Percentiles rank a stretch among this genome's conserved stretches.
Conservation (phyloP, 2,888 invertebrate species). For the Leucophenga maculata region DNA sequence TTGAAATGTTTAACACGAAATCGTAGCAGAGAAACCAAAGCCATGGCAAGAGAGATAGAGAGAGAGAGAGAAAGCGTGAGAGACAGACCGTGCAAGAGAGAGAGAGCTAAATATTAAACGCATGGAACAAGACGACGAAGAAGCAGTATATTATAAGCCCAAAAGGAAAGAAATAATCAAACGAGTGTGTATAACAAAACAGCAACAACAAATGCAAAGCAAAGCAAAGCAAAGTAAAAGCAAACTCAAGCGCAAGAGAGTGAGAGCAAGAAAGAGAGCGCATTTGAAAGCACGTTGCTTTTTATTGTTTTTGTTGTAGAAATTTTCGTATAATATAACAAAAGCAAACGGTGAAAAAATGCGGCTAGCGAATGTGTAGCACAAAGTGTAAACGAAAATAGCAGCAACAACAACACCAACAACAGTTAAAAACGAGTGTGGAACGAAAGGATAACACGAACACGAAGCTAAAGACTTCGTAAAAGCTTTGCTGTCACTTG, state of each 20-base stretch:
- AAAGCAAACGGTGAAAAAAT: slow-evolving; percentile 1
- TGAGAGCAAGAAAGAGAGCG: neutral
- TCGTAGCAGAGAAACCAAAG: neutral
- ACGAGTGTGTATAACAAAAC: slow-evolving; percentile 16
- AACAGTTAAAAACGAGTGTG: neutral
- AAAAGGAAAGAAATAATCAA: neutral
- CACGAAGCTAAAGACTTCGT: neutral
- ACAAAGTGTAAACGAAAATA: neutral
- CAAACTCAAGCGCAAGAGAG: neutral
- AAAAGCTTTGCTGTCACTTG: neutral
- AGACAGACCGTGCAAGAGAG: no score
- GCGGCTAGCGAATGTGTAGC: neutral
- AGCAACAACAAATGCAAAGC: neutral
- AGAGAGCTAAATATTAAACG: slow-evolving; percentile 15
- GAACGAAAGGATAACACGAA: neutral
- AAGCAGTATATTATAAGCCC: neutral
- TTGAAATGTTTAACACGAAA: slow-evolving; percentile 18
- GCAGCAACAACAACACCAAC: neutral
- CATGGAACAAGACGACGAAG: slow-evolving; percentile 25
- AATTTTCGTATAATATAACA: neutral
- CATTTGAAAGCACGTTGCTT: neutral
- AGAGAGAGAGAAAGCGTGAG: neutral
- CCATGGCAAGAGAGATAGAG: slow-evolving; percentile 15
- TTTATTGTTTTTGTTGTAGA: neutral
- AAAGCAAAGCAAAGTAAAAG: neutral